Evolutionary conservation across 2,888 invertebrate genomes (phyloP), one percentile per base, ranked within the genome.

Genomic region (Horisme vitalbata): DNA sequence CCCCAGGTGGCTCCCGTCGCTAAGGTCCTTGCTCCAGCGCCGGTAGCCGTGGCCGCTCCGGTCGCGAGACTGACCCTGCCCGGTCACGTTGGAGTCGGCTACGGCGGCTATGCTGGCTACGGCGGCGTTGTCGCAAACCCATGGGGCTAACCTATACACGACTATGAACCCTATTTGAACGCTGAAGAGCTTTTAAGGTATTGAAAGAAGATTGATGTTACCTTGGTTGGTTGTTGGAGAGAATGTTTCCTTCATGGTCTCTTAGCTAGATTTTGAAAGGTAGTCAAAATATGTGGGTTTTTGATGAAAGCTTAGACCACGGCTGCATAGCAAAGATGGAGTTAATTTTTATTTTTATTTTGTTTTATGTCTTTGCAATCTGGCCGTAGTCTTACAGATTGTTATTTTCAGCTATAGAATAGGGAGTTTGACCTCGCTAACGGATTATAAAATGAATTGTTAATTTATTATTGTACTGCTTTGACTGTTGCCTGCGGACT

Each of bases 401-500:
- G 59, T 49, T 54, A 59, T 63, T 52, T 48, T 55, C 74, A 75
- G 73, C 71, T 71, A 68, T 65, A 66, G 59, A 63, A 65, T 65
- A 65, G 61, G 46, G 51, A 55, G 51, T 54, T 55, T 34, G 74
- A 77, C 79, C 71, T 75, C 68, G 73, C 79, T 59, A 49, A 65
- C 54, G 65, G 54, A 64, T 59, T 66, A 63, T 65, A 62, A 65
- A 64, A 56, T 67, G 27, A 32, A 64, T 59, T 71, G 71, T 78
- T 77, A 79, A 82, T 80, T 83, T 81, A 81, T 78, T 78, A 75
- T 18, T 79, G 32, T 56, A 81, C 75, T 80, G 75, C 83, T 82
- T 44, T 82, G 88, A 88, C 84, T 85, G 87, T 88, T 88, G 87
- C 85, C 78, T 76, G 72, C 83, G 85, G 87, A 88, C 78, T 74